Evolutionary conservation across 2,888 invertebrate genomes (phyloP).

Genomic region (Pimpla rufipes): DNA sequence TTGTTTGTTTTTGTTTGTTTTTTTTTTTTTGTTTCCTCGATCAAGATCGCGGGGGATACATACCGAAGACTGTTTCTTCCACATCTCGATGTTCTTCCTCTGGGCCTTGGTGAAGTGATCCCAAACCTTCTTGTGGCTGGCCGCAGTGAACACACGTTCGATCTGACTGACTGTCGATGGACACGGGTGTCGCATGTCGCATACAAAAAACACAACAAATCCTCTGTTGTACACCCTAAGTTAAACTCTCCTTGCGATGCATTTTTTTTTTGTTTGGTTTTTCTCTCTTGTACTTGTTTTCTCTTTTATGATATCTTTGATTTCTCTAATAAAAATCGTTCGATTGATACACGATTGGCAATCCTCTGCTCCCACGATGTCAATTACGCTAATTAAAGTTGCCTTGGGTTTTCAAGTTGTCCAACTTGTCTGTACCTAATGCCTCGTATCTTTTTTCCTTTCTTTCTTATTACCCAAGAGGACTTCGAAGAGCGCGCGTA

Average conservation of each 20-base stretch:
- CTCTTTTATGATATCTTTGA: slow-evolving; percentile 53
- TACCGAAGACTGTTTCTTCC: slow-evolving; percentile 99
- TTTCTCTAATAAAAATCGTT: slow-evolving; percentile 16
- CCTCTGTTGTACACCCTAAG: slow-evolving; percentile 83
- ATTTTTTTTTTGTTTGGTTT: slow-evolving; percentile 66
- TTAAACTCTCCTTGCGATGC: slow-evolving; percentile 73
- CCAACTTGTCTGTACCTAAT: slow-evolving; percentile 45
- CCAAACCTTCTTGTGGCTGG: slow-evolving; percentile 99
- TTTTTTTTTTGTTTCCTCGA: slow-evolving; percentile 38
- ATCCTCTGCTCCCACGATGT: slow-evolving; percentile 55
- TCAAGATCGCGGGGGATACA: slow-evolving; percentile 81
- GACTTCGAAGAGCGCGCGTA: slow-evolving; percentile 51
- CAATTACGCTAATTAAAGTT: slow-evolving; percentile 54
- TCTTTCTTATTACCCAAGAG: slow-evolving; percentile 62
- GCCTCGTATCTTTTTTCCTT: slow-evolving; percentile 56
- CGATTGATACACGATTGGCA: slow-evolving; percentile 19
- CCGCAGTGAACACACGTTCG: slow-evolving; percentile 98
- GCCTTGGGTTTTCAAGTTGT: slow-evolving; percentile 50
- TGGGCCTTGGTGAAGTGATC: slow-evolving; percentile 99
- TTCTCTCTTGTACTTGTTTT: slow-evolving; percentile 44
- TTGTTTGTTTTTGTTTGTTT: slow-evolving; percentile 34
- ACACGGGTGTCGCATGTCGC: slow-evolving; percentile 84
- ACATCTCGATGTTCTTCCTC: slow-evolving; percentile 98
- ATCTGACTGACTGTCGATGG: slow-evolving; percentile 97
- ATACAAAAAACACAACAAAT: slow-evolving; percentile 86